Conservation (phyloP, 2,888 invertebrate species). For the Clostera curtula region DNA sequence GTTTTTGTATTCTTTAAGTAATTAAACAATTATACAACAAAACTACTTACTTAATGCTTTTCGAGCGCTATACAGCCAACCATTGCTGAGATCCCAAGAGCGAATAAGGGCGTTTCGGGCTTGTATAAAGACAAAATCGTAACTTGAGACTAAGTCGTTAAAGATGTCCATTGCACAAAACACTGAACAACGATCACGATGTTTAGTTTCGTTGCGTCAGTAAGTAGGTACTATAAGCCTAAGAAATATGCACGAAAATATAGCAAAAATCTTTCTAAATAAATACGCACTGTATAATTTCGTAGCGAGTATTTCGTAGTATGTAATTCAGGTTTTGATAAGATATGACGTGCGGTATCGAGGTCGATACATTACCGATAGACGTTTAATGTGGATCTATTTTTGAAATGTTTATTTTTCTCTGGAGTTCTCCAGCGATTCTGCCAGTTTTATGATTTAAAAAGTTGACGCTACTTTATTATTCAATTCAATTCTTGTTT, state of each 20-base stretch:
- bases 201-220: no score
- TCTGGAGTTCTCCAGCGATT: constrained; percentile 17
- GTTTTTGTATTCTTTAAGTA: not conserved
- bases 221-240: no score
- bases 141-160: constrained; percentile 15
- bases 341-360: constrained; percentile 6
- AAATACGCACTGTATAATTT: no score
- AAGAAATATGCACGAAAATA: no score
- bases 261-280: no score
- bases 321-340: no score
- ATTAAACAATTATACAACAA: not conserved
- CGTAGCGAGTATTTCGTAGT: no score
- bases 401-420: constrained; percentile 24
- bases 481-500: no score
- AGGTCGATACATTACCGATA: constrained; percentile 9
- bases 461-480: no score
- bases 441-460: no score
- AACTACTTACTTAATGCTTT: constrained; percentile 31
- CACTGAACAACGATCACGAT: not conserved
- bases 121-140: constrained; percentile 37
- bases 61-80: constrained; percentile 39
- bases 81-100: constrained; percentile 46
- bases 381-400: constrained; percentile 25
- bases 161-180: constrained; percentile 29
- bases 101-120: constrained; percentile 49